Conservation (phyloP, 2,888 invertebrate genomes). For the Tryphoninae sp. region DNA sequence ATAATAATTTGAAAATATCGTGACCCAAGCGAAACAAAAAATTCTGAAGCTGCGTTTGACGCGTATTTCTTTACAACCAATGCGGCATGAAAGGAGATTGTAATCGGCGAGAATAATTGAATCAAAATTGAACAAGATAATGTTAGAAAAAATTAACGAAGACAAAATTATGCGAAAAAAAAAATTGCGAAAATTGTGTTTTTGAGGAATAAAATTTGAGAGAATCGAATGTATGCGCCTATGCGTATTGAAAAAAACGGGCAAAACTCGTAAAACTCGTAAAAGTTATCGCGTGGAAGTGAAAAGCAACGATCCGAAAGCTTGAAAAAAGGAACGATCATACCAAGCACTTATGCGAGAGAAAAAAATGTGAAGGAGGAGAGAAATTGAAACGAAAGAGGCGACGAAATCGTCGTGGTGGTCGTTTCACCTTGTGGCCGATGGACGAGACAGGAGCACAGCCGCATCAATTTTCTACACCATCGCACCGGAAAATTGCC, state of each 20-base stretch:
- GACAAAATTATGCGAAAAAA: conserved; percentile 5
- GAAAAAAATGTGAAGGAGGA: conserved; percentile 27
- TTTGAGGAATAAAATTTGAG: too few species aligned
- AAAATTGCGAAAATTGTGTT: background rate
- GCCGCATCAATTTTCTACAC: conserved; percentile 73
- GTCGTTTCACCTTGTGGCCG: conserved; percentile 28
- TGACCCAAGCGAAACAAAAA: background rate
- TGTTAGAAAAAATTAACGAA: background rate
- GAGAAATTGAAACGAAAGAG: conserved; percentile 49
- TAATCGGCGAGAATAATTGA: background rate
- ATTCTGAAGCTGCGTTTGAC: background rate
- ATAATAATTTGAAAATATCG: background rate
- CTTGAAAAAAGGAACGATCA: conserved; percentile 24
- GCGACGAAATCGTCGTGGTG: conserved; percentile 50
- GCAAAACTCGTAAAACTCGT: background rate
- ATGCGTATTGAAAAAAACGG: too few species aligned
- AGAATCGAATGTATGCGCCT: too few species aligned
- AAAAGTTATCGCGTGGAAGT: conserved; percentile 17
- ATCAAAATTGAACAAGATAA: background rate
- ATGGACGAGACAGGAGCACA: conserved; percentile 44
- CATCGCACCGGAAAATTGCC: conserved; percentile 75
- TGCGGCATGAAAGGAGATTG: background rate
- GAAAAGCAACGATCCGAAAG: conserved; percentile 35
- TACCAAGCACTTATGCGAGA: background rate
- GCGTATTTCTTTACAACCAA: background rate